Evolutionary conservation across 2,113 vertebrate species (phyloP).

Genomic region (pig (Sus scrofa)): T2T-Sscrofa CM000817.6:33150501-33151000

Average conservation of each 20-base stretch:
- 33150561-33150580: neutral
- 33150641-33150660: neutral
- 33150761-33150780: neutral
- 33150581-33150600: neutral
- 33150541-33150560: neutral
- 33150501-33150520: neutral
- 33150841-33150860: neutral
- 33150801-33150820: constrained; percentile 9
- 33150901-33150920: neutral
- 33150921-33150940: neutral
- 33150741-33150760: neutral
- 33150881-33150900: neutral
- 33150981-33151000: neutral
- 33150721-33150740: neutral
- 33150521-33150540: constrained; percentile 14
- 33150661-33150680: neutral
- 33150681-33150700: constrained; percentile 13
- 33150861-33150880: neutral
- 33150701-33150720: neutral
- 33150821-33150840: too few relatives aligned
- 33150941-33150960: neutral
- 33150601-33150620: neutral
- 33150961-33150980: neutral
- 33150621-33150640: neutral
- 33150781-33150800: neutral